phyloP scores from a whole-genome alignment of 2,797 vertebrate genomes.

The Mycteria americana region DNA sequence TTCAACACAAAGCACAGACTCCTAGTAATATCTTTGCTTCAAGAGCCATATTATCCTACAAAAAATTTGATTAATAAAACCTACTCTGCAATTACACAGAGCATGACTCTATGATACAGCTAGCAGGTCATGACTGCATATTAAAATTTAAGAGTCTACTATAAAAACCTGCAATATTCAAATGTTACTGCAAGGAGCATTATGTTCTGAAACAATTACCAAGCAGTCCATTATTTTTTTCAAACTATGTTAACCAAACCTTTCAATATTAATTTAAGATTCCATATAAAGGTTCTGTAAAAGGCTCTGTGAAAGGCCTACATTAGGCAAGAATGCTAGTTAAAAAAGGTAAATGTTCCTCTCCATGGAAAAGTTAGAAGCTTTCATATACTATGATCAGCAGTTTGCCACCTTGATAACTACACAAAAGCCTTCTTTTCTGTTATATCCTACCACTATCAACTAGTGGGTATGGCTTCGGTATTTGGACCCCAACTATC shows the following conservation, averaged over 20 bases:
- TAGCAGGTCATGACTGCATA: neutral
- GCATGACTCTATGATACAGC: neutral
- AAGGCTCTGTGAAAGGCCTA: neutral
- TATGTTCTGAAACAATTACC: neutral
- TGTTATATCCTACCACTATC: neutral
- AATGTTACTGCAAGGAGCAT: neutral
- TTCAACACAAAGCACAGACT: neutral
- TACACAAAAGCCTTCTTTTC: neutral
- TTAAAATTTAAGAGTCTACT: neutral
- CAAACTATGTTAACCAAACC: neutral
- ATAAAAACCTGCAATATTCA: neutral
- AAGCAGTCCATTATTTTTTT: neutral
- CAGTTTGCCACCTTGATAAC: neutral
- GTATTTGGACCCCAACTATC: neutral
- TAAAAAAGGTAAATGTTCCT: neutral
- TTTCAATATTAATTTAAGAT: neutral
- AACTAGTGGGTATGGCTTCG: neutral
- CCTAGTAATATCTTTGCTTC: neutral
- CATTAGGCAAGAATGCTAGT: neutral
- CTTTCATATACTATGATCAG: neutral
- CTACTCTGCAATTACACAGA: neutral
- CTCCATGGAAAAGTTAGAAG: neutral
- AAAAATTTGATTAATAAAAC: neutral
- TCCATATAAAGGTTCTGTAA: neutral
- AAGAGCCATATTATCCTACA: neutral